Evolutionary conservation across 1,140 invertebrate species (phyloP).

Genomic region (Ceratitis capitata): DNA sequence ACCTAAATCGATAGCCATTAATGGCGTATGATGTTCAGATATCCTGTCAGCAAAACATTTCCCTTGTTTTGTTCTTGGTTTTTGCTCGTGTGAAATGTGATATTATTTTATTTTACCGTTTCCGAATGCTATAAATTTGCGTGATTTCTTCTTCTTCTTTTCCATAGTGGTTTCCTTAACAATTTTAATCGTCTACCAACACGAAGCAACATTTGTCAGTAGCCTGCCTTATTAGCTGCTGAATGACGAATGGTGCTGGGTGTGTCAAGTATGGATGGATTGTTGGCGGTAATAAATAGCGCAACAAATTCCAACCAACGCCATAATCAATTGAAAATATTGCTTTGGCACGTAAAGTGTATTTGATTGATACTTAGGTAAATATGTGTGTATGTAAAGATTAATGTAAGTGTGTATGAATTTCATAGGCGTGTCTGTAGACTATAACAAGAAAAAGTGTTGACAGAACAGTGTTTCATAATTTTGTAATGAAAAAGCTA

Average conservation of each 20-base stretch:
- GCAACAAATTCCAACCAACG: background rate
- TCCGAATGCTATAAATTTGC: background rate
- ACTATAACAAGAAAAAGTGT: background rate
- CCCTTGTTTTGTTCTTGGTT: background rate
- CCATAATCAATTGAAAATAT: constrained; percentile 1
- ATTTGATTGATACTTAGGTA: background rate
- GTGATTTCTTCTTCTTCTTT: background rate
- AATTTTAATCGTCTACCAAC: background rate
- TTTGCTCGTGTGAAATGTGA: background rate
- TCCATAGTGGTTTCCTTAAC: background rate
- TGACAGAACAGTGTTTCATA: background rate
- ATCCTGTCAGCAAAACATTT: constrained; percentile 3
- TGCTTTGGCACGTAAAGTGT: background rate
- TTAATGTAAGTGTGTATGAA: background rate
- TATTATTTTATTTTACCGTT: background rate
- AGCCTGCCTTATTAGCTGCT: background rate
- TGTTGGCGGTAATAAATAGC: background rate
- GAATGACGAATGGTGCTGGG: no score
- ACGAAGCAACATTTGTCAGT: background rate
- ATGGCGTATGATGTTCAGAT: background rate
- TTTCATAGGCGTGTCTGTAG: background rate
- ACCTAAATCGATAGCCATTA: background rate
- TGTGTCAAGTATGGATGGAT: background rate
- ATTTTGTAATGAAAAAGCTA: background rate
- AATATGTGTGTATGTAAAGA: background rate